phyloP scores from a whole-genome alignment of 2,888 invertebrate genomes.

The Theretra japonica region DNA sequence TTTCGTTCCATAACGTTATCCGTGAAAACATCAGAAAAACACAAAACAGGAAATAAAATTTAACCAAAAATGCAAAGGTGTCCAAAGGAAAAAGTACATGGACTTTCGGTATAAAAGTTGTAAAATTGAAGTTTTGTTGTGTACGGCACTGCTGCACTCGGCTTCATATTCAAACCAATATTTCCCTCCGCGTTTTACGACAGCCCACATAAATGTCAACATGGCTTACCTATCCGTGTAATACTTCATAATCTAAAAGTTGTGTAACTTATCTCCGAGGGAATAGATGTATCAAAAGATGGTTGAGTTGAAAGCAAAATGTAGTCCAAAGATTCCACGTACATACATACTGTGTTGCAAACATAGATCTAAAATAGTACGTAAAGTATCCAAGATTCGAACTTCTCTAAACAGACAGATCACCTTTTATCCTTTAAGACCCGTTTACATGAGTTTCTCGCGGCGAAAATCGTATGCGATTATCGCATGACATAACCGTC shows the following conservation, averaged over 20 bases:
- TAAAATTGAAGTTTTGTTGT: conserved; percentile 12
- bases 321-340: neutral
- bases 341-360: too few relatives aligned
- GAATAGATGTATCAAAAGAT: neutral
- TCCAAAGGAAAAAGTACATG: neutral
- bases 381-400: too few relatives aligned
- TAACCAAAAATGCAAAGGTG: too few relatives aligned
- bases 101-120: neutral
- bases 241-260: conserved; percentile 38
- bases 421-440: too few relatives aligned
- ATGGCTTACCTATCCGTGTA: conserved; percentile 43
- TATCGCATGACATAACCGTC: too few relatives aligned
- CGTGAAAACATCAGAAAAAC: too few relatives aligned
- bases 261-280: neutral
- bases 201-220: conserved; percentile 32
- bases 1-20: too few relatives aligned
- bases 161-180: neutral
- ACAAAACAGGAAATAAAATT: too few relatives aligned
- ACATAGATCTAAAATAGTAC: too few relatives aligned
- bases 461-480: too few relatives aligned
- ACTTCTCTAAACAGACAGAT: too few relatives aligned
- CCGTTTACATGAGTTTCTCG: too few relatives aligned
- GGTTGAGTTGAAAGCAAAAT: neutral
- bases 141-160: neutral
- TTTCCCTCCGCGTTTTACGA: conserved; percentile 8